Conservation (phyloP, 2,888 invertebrate species). For the Chalcosyrphus nemorum region DNA sequence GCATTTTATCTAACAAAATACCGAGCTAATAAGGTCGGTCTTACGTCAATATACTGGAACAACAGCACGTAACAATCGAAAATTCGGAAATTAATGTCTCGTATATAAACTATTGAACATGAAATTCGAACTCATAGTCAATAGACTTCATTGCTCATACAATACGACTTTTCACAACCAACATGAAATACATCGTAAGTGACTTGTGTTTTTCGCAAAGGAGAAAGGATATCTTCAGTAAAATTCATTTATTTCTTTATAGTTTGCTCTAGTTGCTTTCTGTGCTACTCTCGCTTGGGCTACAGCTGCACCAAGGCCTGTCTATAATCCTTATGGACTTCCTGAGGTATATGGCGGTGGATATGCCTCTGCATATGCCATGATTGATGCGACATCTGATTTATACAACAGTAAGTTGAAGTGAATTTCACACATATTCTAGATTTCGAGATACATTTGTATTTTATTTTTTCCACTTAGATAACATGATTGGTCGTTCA, state of each 20-base stretch:
- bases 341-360: constrained; percentile 19
- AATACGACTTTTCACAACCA: not conserved
- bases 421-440: not conserved
- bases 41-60: not conserved
- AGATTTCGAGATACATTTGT: not conserved
- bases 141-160: not conserved
- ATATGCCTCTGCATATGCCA: not conserved
- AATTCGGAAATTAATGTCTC: constrained; percentile 5
- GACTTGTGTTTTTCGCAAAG: not conserved
- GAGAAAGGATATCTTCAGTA: not conserved
- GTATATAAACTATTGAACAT: constrained; percentile 17
- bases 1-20: constrained; percentile 23
- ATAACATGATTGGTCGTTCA: not conserved
- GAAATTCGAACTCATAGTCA: not conserved
- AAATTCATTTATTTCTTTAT: not conserved
- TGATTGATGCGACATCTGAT: not conserved
- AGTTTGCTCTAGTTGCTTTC: constrained; percentile 15
- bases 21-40: not conserved
- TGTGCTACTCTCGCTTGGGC: not conserved
- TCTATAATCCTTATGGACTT: not conserved
- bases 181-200: constrained; percentile 51
- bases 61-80: constrained; percentile 32
- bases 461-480: not conserved
- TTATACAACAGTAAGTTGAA: constrained; percentile 17
- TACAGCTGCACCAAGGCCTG: not conserved